phyloP scores from a whole-genome alignment of 2,797 vertebrate species.

The Schizopygopsis malacanthus region DNA sequence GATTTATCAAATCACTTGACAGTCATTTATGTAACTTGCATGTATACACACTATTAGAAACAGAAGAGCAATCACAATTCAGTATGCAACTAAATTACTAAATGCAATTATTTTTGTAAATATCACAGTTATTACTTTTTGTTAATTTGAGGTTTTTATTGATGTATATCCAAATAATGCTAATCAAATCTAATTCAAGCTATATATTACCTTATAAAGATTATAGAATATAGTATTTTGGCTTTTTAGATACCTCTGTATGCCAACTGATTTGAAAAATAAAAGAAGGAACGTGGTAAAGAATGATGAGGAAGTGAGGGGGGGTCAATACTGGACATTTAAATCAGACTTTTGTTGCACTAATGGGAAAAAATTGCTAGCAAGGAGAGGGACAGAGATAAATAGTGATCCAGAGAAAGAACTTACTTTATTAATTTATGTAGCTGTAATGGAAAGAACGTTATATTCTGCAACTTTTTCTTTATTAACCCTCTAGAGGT shows the following conservation, averaged over 20 bases:
- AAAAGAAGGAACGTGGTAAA: not conserved
- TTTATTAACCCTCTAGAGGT: no score
- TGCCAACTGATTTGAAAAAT: not conserved
- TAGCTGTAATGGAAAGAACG: slow-evolving; percentile 36
- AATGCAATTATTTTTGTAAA: not conserved
- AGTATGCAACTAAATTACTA: not conserved
- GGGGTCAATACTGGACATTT: not conserved
- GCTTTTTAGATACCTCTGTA: not conserved
- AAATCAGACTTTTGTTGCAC: slow-evolving; percentile 3
- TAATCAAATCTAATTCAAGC: not conserved
- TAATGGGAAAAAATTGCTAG: not conserved
- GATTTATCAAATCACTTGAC: not conserved
- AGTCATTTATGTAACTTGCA: not conserved
- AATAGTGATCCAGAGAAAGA: slow-evolving; percentile 7
- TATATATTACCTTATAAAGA: not conserved
- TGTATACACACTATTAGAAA: not conserved
- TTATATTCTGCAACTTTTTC: not conserved
- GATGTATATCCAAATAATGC: not conserved
- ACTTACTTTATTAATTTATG: slow-evolving; percentile 23
- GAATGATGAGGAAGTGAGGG: not conserved
- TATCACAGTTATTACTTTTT: not conserved
- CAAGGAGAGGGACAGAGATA: slow-evolving; percentile 3
- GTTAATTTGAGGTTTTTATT: not conserved
- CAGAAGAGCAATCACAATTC: not conserved
- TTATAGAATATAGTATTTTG: not conserved